These are phyloP conservation scores for Drosophila pegasa DNA, from an alignment of 2,888 invertebrate genomes.

Conservation along the genomic window DNA sequence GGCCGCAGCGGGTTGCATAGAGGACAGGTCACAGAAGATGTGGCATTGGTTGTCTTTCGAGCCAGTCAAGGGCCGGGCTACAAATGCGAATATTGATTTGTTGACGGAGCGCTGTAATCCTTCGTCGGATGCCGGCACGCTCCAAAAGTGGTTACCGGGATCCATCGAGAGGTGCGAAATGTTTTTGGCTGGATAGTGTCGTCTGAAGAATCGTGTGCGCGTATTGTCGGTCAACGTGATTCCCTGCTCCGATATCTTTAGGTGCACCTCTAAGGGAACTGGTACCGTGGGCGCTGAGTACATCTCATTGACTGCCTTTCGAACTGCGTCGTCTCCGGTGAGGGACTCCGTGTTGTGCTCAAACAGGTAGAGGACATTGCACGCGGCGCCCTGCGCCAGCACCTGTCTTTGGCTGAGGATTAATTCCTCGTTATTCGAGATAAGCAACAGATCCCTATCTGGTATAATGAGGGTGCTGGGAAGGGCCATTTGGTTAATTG, in stretches of 20 bases:
- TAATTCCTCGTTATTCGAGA: conserved; percentile 52
- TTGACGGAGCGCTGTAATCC: conserved; percentile 57
- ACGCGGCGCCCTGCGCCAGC: conserved; percentile 91
- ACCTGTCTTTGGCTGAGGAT: conserved; percentile 82
- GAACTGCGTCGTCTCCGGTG: conserved; percentile 93
- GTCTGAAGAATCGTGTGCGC: conserved; percentile 92
- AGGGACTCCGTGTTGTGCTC: conserved; percentile 96
- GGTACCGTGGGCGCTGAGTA: conserved; percentile 87
- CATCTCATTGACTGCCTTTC: conserved; percentile 90
- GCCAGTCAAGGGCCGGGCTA: conserved; percentile 94
- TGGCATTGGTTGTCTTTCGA: conserved; percentile 97
- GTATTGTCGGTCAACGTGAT: conserved; percentile 98
- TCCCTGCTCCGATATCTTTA: conserved; percentile 98
- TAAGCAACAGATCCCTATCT: conserved; percentile 61
- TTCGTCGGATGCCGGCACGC: conserved; percentile 56
- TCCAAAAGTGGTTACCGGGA: conserved; percentile 94
- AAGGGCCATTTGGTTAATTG: conserved; percentile 97
- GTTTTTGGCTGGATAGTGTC: conserved; percentile 95
- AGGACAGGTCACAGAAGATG: conserved; percentile 97
- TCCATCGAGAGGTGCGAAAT: conserved; percentile 97
- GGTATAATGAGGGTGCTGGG: conserved; percentile 96
- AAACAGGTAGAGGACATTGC: conserved; percentile 96
- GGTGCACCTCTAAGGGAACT: conserved; percentile 92
- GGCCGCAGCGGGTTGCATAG: conserved; percentile 95
- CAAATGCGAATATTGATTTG: conserved; percentile 95